These are phyloP conservation scores for Helicoverpa zea DNA, from an alignment of 1,140 invertebrate genomes.

Conservation along the genomic window DNA sequence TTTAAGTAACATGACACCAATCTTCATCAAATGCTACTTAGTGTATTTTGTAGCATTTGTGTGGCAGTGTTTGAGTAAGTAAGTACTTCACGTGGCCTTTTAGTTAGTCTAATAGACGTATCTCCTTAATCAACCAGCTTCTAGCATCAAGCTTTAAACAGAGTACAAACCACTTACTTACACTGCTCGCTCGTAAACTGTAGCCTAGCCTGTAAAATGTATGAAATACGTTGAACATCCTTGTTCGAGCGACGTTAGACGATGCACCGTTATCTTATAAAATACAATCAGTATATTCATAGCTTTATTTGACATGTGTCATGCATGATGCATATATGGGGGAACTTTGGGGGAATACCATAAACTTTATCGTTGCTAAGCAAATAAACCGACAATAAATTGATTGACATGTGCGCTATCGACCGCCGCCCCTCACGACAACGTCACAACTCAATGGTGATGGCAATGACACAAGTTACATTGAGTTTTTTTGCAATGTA, in stretches of 20 bases:
- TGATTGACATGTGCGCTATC: constrained; percentile 67
- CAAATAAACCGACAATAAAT: constrained; percentile 60
- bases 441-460: not conserved
- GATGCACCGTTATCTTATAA: not conserved
- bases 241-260: not conserved
- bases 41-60: no score
- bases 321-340: constrained; percentile 60
- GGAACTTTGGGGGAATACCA: constrained; percentile 53
- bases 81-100: no score
- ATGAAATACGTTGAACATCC: not conserved
- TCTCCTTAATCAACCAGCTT: constrained; percentile 2
- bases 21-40: no score
- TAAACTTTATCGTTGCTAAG: constrained; percentile 57
- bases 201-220: constrained; percentile 5
- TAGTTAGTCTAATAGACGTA: not conserved
- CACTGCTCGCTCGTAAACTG: not conserved
- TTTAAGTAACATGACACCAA: no score
- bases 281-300: constrained; percentile 23
- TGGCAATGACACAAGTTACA: constrained; percentile 19
- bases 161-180: not conserved
- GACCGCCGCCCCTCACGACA: constrained; percentile 48
- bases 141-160: constrained; percentile 5
- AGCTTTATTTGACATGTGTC: constrained; percentile 66
- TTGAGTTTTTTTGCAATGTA: not conserved
- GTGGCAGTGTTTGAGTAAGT: no score